A percentile compares a stretch with the other conserved stretches of the same genome.
Evolutionary conservation across 2,888 invertebrate genomes (phyloP).

Genomic region (Cerceris ruficornis): DNA sequence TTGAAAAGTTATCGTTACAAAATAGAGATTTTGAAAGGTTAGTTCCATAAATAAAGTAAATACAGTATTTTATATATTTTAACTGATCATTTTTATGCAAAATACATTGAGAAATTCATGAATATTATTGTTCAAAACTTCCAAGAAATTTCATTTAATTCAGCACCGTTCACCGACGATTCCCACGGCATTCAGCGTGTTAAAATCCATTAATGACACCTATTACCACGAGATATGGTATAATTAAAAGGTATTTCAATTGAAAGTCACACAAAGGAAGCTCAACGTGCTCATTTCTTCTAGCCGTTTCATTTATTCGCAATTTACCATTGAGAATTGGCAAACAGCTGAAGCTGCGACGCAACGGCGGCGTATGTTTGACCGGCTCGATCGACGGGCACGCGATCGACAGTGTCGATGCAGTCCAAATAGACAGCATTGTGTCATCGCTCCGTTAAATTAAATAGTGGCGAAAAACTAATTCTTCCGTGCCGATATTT

Average conservation of each 20-base stretch:
- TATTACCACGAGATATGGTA: neutral
- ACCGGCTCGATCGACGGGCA: slow-evolving; percentile 60
- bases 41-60: no score
- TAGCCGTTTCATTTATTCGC: slow-evolving; percentile 4
- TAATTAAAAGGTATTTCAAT: no score
- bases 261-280: neutral
- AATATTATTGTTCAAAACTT: no score
- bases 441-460: slow-evolving; percentile 56
- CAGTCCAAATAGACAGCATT: slow-evolving; percentile 75
- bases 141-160: no score
- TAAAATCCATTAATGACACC: neutral
- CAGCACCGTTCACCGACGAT: no score
- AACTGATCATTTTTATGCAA: no score
- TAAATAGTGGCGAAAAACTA: neutral
- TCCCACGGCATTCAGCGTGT: no score
- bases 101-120: no score
- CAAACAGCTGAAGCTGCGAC: slow-evolving; percentile 68
- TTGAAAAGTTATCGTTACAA: no score
- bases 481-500: neutral
- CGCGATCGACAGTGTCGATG: slow-evolving; percentile 73
- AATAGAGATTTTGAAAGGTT: no score
- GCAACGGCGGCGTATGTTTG: slow-evolving; percentile 46
- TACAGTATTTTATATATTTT: no score
- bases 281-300: no score
- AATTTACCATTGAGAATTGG: slow-evolving; percentile 66